phyloP scores from a whole-genome alignment of 2,113 vertebrate genomes.

The Fregata magnificens region DNA sequence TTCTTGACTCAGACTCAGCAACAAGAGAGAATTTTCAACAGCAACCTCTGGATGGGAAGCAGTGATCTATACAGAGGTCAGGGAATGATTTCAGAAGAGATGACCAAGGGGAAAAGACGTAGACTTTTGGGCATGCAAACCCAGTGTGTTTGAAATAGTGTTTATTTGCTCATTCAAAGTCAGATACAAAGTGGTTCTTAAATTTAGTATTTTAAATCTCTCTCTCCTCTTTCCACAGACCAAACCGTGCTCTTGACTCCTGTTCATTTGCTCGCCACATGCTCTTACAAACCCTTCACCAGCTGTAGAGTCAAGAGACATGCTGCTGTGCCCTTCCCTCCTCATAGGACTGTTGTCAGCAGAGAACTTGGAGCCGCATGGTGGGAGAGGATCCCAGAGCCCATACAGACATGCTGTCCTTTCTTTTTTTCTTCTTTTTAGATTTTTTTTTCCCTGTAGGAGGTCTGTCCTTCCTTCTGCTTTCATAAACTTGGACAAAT shows the following conservation, averaged over 20 bases:
- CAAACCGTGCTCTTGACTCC: constrained; percentile 83
- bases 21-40: neutral
- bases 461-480: constrained; percentile 7
- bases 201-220: neutral
- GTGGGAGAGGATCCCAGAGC: neutral
- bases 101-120: neutral
- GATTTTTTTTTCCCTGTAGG: neutral
- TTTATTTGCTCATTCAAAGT: neutral
- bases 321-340: neutral
- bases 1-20: neutral
- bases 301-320: constrained; percentile 49
- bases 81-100: neutral
- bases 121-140: neutral
- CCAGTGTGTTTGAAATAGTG: neutral
- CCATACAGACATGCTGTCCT: neutral
- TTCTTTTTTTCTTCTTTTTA: neutral
- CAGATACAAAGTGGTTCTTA: neutral
- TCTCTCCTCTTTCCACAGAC: constrained; percentile 70
- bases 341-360: neutral
- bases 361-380: neutral
- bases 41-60: neutral
- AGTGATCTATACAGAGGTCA: neutral
- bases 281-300: constrained; percentile 84
- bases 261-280: constrained; percentile 82
- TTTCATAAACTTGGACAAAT: constrained; percentile 32